A percentile compares a stretch with the other conserved stretches of the same genome.
These are phyloP conservation scores for Lagopus muta DNA, from an alignment of 2,113 vertebrate genomes.

Conservation along the genomic window DNA sequence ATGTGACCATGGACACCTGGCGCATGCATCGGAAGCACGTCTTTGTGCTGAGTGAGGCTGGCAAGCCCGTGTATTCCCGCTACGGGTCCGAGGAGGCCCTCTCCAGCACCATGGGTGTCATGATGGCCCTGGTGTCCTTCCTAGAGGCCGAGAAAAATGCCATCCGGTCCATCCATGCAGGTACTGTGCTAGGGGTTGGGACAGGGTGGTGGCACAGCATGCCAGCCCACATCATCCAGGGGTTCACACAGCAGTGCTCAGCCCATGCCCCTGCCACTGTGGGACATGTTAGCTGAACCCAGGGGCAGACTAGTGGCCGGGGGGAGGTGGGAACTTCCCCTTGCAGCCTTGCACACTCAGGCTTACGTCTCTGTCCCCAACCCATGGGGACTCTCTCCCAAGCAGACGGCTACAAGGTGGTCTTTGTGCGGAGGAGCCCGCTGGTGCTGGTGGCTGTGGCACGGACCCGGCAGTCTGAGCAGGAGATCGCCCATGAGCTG, in stretches of 20 bases:
- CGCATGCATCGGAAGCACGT: constrained; percentile 92
- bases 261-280: accelerated
- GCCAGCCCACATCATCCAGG: not conserved
- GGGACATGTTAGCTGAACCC: not conserved
- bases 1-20: constrained; percentile 89
- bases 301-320: not conserved
- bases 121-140: constrained; percentile 97
- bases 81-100: constrained; percentile 96
- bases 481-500: constrained; percentile 92
- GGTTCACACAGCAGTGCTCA: not conserved
- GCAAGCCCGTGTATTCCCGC: constrained; percentile 96
- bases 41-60: constrained; percentile 95
- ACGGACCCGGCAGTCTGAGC: constrained; percentile 88
- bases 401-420: constrained; percentile 94
- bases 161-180: constrained; percentile 96
- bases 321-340: not conserved
- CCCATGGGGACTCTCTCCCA: not conserved
- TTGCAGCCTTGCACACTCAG: not conserved
- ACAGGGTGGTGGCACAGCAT: accelerated
- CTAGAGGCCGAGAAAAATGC: constrained; percentile 92
- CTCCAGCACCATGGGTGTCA: constrained; percentile 96
- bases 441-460: constrained; percentile 95
- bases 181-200: constrained; percentile 55
- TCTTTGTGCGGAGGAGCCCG: constrained; percentile 93
- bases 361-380: constrained; percentile 1